Evolutionary conservation across 1,140 invertebrate species (phyloP).

Genomic region (Euura lappo): DNA sequence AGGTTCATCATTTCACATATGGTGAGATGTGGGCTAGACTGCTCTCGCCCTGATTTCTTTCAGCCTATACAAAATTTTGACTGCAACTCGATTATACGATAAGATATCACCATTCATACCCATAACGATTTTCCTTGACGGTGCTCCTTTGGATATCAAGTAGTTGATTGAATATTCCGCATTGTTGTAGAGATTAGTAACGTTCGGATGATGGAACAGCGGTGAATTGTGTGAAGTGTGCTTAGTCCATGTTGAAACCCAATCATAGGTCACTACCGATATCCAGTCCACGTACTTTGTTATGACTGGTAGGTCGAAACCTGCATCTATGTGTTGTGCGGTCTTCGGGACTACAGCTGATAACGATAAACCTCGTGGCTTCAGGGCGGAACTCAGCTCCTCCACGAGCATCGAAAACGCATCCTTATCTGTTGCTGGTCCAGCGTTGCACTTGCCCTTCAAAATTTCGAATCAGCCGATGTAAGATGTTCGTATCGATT

Average conservation of each 20-base stretch:
- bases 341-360: conserved; percentile 87
- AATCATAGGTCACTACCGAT: conserved; percentile 86
- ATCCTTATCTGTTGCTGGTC: conserved; percentile 81
- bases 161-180: conserved; percentile 87
- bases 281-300: conserved; percentile 84
- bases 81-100: not conserved
- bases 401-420: conserved; percentile 74
- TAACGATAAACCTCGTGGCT: conserved; percentile 74
- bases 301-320: conserved; percentile 78
- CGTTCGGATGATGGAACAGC: conserved; percentile 77
- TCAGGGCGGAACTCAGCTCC: conserved; percentile 78
- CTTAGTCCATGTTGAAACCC: conserved; percentile 85
- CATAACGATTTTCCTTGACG: conserved; percentile 81
- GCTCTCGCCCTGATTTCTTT: not conserved
- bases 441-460: conserved; percentile 77
- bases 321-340: conserved; percentile 85
- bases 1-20: no score
- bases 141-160: conserved; percentile 85
- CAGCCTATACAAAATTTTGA: conserved; percentile 68
- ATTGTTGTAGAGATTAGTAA: conserved; percentile 56
- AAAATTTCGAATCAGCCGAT: conserved; percentile 6
- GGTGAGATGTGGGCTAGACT: conserved; percentile 5
- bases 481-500: not conserved
- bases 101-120: conserved; percentile 54
- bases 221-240: conserved; percentile 85